Conservation (phyloP, 1,140 invertebrate species). For the Rhagoletis zephyria region DNA sequence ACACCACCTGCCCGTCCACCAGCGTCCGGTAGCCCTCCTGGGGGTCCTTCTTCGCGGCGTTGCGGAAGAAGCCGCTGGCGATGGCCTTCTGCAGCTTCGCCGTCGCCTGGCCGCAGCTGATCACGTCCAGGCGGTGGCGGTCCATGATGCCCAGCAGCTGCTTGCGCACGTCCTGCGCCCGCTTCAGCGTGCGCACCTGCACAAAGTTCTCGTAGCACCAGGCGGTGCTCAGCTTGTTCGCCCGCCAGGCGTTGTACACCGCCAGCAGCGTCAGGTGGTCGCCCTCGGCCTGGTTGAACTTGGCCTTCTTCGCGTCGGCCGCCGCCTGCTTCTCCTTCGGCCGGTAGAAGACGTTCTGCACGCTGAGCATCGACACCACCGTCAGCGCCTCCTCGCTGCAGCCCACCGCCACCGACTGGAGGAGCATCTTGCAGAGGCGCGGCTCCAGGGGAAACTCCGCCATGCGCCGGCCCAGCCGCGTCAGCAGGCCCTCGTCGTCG, state of each 20-base stretch:
- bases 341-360: conserved; percentile 98
- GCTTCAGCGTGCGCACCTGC: conserved; percentile 95
- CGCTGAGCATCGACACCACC: conserved; percentile 98
- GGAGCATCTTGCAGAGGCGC: conserved; percentile 98
- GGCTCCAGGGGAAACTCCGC: conserved; percentile 99
- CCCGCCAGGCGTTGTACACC: conserved; percentile 99
- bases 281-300: conserved; percentile 98
- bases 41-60: conserved; percentile 99
- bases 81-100: conserved; percentile 97
- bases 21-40: conserved; percentile 98
- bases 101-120: conserved; percentile 94
- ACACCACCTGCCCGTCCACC: conserved; percentile 98
- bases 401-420: conserved; percentile 98
- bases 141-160: conserved; percentile 99
- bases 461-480: conserved; percentile 94
- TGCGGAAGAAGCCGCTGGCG: conserved; percentile 98
- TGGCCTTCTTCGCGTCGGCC: conserved; percentile 98
- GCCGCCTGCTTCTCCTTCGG: conserved; percentile 97
- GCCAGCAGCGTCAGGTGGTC: conserved; percentile 98
- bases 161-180: conserved; percentile 98
- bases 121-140: conserved; percentile 96
- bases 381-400: conserved; percentile 99
- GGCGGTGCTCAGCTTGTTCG: conserved; percentile 98
- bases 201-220: conserved; percentile 99
- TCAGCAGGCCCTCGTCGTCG: conserved; percentile 96